Conservation (phyloP, 2,797 vertebrate genomes). For the Bradypus variegatus region DNA sequence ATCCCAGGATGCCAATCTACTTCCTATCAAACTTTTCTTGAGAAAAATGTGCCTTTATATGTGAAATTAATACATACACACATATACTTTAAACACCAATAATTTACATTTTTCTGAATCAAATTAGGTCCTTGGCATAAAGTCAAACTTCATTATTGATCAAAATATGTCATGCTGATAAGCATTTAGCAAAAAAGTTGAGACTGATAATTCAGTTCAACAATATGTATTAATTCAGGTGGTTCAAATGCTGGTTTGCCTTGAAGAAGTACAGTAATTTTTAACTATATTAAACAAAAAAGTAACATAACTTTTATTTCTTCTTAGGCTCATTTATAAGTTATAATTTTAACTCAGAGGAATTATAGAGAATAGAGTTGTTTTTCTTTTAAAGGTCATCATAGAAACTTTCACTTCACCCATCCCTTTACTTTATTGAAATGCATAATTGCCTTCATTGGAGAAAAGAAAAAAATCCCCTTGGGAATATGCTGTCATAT, state of each 20-base stretch:
- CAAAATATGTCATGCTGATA: not conserved
- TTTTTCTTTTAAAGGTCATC: not conserved
- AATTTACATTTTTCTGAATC: not conserved
- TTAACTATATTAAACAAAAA: constrained; percentile 26
- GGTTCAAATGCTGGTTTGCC: not conserved
- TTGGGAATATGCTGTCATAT: not conserved
- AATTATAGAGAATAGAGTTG: not conserved
- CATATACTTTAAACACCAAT: not conserved
- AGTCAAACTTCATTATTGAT: not conserved
- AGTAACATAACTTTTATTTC: not conserved
- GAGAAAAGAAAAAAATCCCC: not conserved
- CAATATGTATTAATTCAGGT: not conserved
- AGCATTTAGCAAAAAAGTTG: constrained; percentile 6
- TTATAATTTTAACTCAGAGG: constrained; percentile 11
- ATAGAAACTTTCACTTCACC: not conserved
- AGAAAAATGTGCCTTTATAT: not conserved
- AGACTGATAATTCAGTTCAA: not conserved
- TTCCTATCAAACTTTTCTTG: not conserved
- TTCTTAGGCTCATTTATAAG: not conserved
- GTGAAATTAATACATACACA: constrained; percentile 2
- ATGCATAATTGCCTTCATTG: not conserved
- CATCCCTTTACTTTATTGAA: not conserved
- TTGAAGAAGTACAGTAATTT: not conserved
- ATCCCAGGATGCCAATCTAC: not conserved
- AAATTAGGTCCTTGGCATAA: not conserved